Conservation (phyloP, 2,113 vertebrate species). For the Neogobius melanostomus region DNA sequence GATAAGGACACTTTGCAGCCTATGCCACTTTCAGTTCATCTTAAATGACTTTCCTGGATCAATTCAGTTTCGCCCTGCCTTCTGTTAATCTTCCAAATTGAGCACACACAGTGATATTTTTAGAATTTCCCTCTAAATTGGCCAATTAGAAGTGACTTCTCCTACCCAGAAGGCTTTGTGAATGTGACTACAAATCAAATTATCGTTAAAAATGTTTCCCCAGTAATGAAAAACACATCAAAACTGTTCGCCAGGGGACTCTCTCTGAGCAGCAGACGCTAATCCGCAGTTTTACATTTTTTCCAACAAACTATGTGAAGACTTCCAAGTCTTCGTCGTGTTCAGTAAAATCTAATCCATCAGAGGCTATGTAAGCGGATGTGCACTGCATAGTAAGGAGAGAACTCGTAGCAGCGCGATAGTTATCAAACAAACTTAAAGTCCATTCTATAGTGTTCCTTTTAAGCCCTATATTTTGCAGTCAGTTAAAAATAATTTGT, state of each 20-base stretch:
- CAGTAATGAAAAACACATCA: constrained; percentile 58
- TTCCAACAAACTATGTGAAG: constrained; percentile 28
- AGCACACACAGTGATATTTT: constrained; percentile 41
- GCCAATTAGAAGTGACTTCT: constrained; percentile 49
- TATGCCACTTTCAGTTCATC: constrained; percentile 26
- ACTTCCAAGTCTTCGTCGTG: constrained; percentile 44
- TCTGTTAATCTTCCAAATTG: constrained; percentile 32
- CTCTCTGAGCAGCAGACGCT: constrained; percentile 32
- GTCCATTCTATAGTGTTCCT: not conserved
- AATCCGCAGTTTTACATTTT: constrained; percentile 39
- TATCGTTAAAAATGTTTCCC: constrained; percentile 50
- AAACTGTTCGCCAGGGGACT: constrained; percentile 42
- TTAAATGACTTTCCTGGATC: constrained; percentile 23
- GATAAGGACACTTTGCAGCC: constrained; percentile 24
- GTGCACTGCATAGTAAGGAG: constrained; percentile 27
- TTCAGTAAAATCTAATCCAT: constrained; percentile 43
- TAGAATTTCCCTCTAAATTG: constrained; percentile 40
- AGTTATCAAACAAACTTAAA: not conserved
- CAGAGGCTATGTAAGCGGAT: constrained; percentile 21
- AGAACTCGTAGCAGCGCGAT: not conserved
- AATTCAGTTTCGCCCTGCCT: constrained; percentile 17
- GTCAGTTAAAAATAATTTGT: too few species aligned
- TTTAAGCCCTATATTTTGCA: too few species aligned
- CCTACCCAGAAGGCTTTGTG: constrained; percentile 39
- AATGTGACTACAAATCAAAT: constrained; percentile 49